Evolutionary conservation across 2,113 vertebrate genomes (phyloP).

Genomic region (Sakesphorus luctuosus): DNA sequence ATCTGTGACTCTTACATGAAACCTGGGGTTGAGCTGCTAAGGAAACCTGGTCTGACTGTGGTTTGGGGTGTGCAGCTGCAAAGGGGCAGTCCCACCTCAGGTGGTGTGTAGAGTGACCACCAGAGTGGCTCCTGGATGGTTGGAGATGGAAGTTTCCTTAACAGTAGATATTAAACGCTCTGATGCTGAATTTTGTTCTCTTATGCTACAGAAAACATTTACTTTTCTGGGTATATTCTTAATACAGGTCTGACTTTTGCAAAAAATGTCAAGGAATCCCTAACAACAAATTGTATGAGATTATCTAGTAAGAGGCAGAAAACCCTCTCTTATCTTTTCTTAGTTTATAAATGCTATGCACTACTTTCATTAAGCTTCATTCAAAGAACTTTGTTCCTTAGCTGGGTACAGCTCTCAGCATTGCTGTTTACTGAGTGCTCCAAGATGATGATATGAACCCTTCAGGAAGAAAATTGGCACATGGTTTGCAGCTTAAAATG

Average conservation of each 20-base stretch:
- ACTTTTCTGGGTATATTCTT: neutral
- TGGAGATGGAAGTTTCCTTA: neutral
- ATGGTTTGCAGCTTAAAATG: neutral
- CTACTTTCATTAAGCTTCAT: neutral
- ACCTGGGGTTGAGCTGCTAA: neutral
- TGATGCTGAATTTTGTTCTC: neutral
- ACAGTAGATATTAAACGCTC: neutral
- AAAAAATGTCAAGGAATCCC: neutral
- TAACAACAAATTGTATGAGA: neutral
- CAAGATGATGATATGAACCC: neutral
- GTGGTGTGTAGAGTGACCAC: neutral
- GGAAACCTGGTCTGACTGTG: neutral
- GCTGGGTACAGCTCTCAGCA: neutral
- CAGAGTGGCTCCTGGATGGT: neutral
- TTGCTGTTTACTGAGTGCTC: neutral
- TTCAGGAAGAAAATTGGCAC: neutral
- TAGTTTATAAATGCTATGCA: neutral
- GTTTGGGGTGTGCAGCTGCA: neutral
- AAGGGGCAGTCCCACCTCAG: neutral
- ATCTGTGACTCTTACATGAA: neutral
- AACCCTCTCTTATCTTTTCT: neutral
- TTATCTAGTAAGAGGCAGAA: neutral
- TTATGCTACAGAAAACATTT: accelerated
- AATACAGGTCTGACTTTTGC: neutral
- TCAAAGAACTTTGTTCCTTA: neutral